Evolutionary conservation across 2,797 vertebrate genomes (phyloP).

Genomic region (Falco columbarius): DNA sequence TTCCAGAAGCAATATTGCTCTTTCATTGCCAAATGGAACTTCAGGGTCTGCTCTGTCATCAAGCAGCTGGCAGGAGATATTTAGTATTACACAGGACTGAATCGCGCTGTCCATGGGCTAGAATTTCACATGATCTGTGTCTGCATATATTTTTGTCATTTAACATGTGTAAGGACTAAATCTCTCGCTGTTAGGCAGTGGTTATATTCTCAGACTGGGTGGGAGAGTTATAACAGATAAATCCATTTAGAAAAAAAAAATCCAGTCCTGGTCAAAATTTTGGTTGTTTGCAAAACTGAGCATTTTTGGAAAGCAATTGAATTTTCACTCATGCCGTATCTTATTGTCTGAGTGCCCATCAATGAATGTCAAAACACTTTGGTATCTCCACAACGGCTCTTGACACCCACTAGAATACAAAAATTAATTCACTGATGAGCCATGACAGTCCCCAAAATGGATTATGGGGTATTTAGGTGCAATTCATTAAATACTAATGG

Average conservation of each 20-base stretch:
- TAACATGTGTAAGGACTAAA: not conserved
- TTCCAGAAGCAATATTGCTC: not conserved
- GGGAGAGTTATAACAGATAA: not conserved
- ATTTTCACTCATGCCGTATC: not conserved
- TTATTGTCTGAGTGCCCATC: slow-evolving; percentile 59
- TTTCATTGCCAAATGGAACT: not conserved
- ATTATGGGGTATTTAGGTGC: slow-evolving; percentile 19
- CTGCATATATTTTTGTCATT: not conserved
- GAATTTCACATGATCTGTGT: not conserved
- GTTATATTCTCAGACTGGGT: not conserved
- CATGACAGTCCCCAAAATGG: not conserved
- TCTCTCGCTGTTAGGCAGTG: not conserved
- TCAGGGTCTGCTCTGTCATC: not conserved
- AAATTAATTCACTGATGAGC: slow-evolving; percentile 61
- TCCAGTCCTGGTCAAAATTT: not conserved
- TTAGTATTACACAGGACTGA: not conserved
- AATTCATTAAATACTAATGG: slow-evolving; percentile 44
- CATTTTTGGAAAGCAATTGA: not conserved
- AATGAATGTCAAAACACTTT: slow-evolving; percentile 58
- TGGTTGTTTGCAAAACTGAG: not conserved
- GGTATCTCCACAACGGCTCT: slow-evolving; percentile 41
- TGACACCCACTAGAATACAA: slow-evolving; percentile 47
- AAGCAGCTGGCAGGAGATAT: not conserved
- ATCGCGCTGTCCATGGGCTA: not conserved
- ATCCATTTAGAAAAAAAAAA: not conserved